Evolutionary conservation across 2,888 invertebrate species (phyloP), one percentile per base, ranked within the genome.

Genomic region (Rhogogaster chlorosoma): DNA sequence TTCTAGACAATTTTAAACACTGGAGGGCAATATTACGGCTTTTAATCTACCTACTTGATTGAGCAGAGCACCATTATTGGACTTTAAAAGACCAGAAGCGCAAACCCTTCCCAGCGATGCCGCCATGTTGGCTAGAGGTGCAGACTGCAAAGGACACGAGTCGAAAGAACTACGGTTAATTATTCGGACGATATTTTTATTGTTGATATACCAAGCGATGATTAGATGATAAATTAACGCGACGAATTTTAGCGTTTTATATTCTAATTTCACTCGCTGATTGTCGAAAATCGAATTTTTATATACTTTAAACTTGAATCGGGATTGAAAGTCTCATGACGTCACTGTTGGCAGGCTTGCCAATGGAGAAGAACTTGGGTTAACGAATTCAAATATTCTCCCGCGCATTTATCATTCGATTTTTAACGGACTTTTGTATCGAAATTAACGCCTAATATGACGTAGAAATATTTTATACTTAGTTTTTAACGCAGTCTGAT

Each of bases 101-200:
- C 96, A 97, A 96, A 97, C 96, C 95, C 97, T 96, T 95, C 97
- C 96, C 94, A 97, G 96, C 94, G 96, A 96, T 94, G 97, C 97
- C 96, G 97, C 97, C 98, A 98, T 98, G 95, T 96, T 97, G 95
- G 95, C 89, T 91, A 92, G 91, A 92, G 91, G 89, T 92, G 89
- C 90, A 89, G 90, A 90, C 90, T 90, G 90, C 88, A 89, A 88
- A 89, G 87, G 87, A 87, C 86, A 84, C 85, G 89, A 88, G 89
- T 91, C 91, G 90, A 86, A 45, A 83, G 57, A 71, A 85, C 45
- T 38, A 83, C 45, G 22, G 36, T 38, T 67, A n/a, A 85, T 29
- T 53, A 12, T 53, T 29, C 7, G 15, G 10, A 15, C 32, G 64
- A 83, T 77, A 73, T 84, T 73, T 61, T 53, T 10, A 10, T n/a